These are phyloP conservation scores for Urocolius indicus DNA, from an alignment of 2,113 vertebrate genomes.

Conservation along the genomic window DNA sequence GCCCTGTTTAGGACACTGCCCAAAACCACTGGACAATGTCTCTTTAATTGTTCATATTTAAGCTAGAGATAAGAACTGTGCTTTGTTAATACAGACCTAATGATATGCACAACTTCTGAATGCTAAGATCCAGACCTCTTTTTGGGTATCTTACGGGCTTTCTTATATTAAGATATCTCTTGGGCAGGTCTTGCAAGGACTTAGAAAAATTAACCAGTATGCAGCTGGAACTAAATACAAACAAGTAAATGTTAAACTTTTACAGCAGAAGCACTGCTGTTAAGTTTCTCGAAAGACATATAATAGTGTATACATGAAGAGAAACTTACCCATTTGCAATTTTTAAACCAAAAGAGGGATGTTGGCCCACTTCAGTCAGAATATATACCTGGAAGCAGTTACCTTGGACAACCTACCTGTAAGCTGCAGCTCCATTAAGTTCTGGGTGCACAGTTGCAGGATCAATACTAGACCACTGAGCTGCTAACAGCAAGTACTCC, in stretches of 20 bases:
- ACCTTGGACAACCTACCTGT: conserved; percentile 75
- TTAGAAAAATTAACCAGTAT: not conserved
- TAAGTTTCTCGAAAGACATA: not conserved
- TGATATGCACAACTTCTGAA: not conserved
- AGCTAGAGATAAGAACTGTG: not conserved
- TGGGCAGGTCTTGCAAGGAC: not conserved
- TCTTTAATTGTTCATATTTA: not conserved
- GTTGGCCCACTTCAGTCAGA: not conserved
- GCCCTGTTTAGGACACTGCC: not conserved
- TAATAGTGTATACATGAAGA: not conserved
- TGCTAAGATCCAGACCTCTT: not conserved
- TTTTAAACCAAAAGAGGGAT: not conserved
- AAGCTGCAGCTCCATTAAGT: conserved; percentile 87
- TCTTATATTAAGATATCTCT: not conserved
- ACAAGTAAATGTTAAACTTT: not conserved
- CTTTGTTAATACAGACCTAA: not conserved
- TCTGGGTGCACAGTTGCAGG: conserved; percentile 88
- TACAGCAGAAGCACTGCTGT: not conserved
- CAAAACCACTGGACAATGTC: not conserved
- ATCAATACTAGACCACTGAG: conserved; percentile 92
- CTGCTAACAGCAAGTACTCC: conserved; percentile 91
- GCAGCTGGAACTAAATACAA: not conserved
- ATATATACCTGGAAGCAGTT: not conserved
- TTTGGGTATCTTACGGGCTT: not conserved
- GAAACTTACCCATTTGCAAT: not conserved